Evolutionary conservation across 2,888 invertebrate genomes (phyloP).

Genomic region (Meta bourneti): DNA sequence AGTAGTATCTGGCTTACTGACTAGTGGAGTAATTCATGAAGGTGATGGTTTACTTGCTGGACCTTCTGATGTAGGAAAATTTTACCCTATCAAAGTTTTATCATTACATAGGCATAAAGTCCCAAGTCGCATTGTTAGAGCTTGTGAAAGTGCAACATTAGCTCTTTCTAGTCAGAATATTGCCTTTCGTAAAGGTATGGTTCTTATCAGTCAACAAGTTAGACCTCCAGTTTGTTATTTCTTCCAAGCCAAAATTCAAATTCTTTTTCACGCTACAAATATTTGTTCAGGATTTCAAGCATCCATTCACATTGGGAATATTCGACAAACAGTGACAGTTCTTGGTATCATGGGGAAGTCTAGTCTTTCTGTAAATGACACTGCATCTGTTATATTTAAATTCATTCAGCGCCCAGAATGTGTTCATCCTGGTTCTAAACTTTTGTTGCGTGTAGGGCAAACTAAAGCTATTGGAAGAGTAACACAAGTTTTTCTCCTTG

Average conservation of each 20-base stretch:
- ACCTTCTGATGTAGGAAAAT: conserved; percentile 81
- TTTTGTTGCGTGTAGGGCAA: conserved; percentile 90
- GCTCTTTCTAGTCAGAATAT: conserved; percentile 83
- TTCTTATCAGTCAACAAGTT: conserved; percentile 85
- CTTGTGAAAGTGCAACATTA: conserved; percentile 92
- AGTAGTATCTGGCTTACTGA: conserved; percentile 91
- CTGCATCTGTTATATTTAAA: conserved; percentile 91
- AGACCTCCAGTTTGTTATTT: conserved; percentile 81
- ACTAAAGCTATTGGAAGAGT: conserved; percentile 93
- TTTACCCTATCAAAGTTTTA: conserved; percentile 88
- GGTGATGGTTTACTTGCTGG: conserved; percentile 84
- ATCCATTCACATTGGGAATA: conserved; percentile 96
- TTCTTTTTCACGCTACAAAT: conserved; percentile 92
- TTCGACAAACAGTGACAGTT: conserved; percentile 96
- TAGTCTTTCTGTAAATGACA: conserved; percentile 90
- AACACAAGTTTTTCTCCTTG: conserved; percentile 79
- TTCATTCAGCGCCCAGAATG: conserved; percentile 95
- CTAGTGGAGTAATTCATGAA: conserved; percentile 91
- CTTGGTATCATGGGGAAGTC: conserved; percentile 86
- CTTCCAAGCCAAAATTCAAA: conserved; percentile 91
- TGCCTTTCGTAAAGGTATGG: conserved; percentile 88
- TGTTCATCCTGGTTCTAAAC: conserved; percentile 88
- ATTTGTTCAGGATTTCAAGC: conserved; percentile 87
- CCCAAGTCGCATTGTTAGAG: conserved; percentile 90
- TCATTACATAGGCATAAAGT: conserved; percentile 95